A percentile compares a stretch with the other conserved stretches of the same genome.
These are phyloP conservation scores for Lochmaea capreae DNA, from an alignment of 2,888 invertebrate species.

Conservation along the genomic window DNA sequence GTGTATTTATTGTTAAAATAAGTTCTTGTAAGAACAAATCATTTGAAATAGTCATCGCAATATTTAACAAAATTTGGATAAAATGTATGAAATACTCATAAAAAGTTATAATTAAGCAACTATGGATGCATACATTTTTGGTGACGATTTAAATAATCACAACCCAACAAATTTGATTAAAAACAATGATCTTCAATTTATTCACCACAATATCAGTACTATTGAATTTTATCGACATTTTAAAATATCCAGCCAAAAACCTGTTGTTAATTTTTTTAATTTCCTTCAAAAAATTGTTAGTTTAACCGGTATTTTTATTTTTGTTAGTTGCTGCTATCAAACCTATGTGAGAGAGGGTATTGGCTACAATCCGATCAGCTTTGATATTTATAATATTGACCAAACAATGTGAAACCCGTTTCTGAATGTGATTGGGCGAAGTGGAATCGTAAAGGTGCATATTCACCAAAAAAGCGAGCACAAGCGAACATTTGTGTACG, in stretches of 20 bases:
- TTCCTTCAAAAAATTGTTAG: neutral
- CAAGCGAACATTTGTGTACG: too few species aligned
- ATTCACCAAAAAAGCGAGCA: too few species aligned
- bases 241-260: neutral
- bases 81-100: too few species aligned
- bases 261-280: neutral
- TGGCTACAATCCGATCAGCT: neutral
- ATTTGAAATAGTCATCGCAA: too few species aligned
- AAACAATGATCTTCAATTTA: neutral
- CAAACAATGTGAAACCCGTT: constrained; percentile 6
- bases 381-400: constrained; percentile 7
- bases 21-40: too few species aligned
- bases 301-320: neutral
- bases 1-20: too few species aligned
- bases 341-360: neutral
- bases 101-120: too few species aligned
- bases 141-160: neutral
- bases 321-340: neutral
- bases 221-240: neutral
- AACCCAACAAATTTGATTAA: neutral
- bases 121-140: neutral
- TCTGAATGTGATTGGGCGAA: neutral
- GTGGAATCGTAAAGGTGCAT: neutral
- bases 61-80: too few species aligned
- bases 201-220: neutral